These are phyloP conservation scores for Malachius bipustulatus DNA, from an alignment of 2,888 invertebrate genomes.

Conservation along the genomic window DNA sequence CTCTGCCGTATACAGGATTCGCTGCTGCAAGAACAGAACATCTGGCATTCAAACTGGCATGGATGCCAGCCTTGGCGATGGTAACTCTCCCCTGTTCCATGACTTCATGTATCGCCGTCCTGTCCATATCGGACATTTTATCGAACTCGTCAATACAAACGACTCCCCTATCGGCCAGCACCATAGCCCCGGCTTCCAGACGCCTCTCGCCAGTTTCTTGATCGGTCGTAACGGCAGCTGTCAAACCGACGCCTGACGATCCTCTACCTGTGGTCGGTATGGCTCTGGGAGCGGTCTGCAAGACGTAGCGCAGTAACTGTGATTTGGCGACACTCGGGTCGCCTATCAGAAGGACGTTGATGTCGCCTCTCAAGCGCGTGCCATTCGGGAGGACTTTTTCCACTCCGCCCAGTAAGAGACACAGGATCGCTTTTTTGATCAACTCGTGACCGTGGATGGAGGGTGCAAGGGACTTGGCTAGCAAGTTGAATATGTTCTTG, in stretches of 20 bases:
- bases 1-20: slow-evolving; percentile 94
- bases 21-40: slow-evolving; percentile 99
- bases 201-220: slow-evolving; percentile 67
- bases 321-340: slow-evolving; percentile 99
- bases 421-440: slow-evolving; percentile 92
- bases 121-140: slow-evolving; percentile 98
- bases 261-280: slow-evolving; percentile 96
- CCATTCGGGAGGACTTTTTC: slow-evolving; percentile 91
- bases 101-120: slow-evolving; percentile 98
- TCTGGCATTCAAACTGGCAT: slow-evolving; percentile 92
- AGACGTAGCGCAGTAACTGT: slow-evolving; percentile 84
- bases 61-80: slow-evolving; percentile 98
- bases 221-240: slow-evolving; percentile 95
- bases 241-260: slow-evolving; percentile 95
- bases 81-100: slow-evolving; percentile 98
- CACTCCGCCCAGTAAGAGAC: slow-evolving; percentile 85
- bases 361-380: slow-evolving; percentile 73
- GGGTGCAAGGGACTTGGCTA: slow-evolving; percentile 89
- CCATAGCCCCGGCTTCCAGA: slow-evolving; percentile 98
- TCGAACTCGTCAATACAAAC: slow-evolving; percentile 98
- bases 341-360: slow-evolving; percentile 60
- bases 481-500: slow-evolving; percentile 74
- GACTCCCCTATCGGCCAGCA: slow-evolving; percentile 94
- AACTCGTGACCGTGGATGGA: slow-evolving; percentile 96
- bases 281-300: slow-evolving; percentile 89